Evolutionary conservation across 1,140 invertebrate species (phyloP), one percentile per base, ranked within the genome.

Genomic region (Neodiprion virginianus): DNA sequence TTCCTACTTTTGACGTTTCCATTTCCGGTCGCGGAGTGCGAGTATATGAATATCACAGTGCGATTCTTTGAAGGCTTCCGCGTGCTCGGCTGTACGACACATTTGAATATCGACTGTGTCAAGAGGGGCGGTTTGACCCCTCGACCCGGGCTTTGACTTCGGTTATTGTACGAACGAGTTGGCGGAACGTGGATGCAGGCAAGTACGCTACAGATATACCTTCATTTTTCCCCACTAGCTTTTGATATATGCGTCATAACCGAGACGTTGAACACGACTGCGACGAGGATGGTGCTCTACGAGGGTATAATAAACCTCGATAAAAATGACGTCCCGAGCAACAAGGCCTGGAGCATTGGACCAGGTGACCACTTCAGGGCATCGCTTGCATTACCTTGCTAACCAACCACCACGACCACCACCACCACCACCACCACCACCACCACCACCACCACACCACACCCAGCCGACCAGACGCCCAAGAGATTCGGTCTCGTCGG

Each of bases 401-500:
- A 69, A 53, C 28, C 28, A 40, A 40, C 28, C 1, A 40, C 28
- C 1, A 40, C 28, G 2, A 1, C 28, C 28, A 40, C 28, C 28
- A 40, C 28, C 28, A 40, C 28, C 28, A 28, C 28, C 1, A 28
- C 28, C 28, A 28, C 28, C 28, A 28, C 28, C 28, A 28, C 28
- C 1, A 40, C 28, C 28, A 1, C 28, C 28, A 40, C 28, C 28
- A 40, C 28, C 28, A 40, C 28, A 77, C 78, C 71, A 81, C 79
- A 79, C 80, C 79, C 76, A 82, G 78, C 49, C 21, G 70, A 40
- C 28, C 28, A 40, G n/a, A 48, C 67, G 12, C 74, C 49, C 69
- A 69, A 49, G 67, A 80, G 80, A 80, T 80, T 79, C 80, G 75
- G 79, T 47, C 75, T 74, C 81, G 80, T 78, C 81, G 79, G 81